Percentiles rank a stretch among this genome's conserved stretches.
phyloP scores from a whole-genome alignment of 1,140 invertebrate genomes.

The Drosophila lacteicornis region DNA sequence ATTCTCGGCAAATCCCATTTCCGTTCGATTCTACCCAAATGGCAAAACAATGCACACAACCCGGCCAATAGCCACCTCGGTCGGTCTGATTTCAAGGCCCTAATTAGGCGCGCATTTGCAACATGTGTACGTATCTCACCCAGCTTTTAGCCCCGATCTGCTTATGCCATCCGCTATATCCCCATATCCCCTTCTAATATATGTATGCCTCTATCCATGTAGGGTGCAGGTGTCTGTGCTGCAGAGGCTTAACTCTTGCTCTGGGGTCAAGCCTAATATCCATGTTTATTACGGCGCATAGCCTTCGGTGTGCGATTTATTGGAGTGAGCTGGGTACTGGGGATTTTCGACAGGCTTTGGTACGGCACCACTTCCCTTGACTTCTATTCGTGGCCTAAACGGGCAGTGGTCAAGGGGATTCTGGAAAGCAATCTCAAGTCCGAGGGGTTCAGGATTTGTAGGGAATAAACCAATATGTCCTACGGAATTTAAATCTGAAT shows the following conservation, averaged over 20 bases:
- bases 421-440: background rate
- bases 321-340: slow-evolving; percentile 7
- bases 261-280: slow-evolving; percentile 38
- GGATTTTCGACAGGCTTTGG: background rate
- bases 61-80: slow-evolving; percentile 14
- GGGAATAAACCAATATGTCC: too few relatives aligned
- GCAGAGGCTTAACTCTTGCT: slow-evolving; percentile 35
- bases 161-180: slow-evolving; percentile 6
- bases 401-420: background rate
- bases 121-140: slow-evolving; percentile 26
- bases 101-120: slow-evolving; percentile 65
- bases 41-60: slow-evolving; percentile 33
- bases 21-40: slow-evolving; percentile 17
- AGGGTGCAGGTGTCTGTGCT: background rate
- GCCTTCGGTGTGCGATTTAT: slow-evolving; percentile 18
- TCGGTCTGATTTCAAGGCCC: slow-evolving; percentile 16
- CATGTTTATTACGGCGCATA: slow-evolving; percentile 63
- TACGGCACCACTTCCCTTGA: background rate
- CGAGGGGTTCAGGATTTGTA: background rate
- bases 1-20: slow-evolving; percentile 24
- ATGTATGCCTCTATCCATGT: background rate
- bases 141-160: background rate
- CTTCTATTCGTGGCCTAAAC: background rate
- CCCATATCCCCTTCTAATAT: background rate
- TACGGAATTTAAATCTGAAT: too few relatives aligned